These are phyloP conservation scores for Kryphioiulus occultus DNA, from an alignment of 2,888 invertebrate genomes.

Conservation along the genomic window DNA sequence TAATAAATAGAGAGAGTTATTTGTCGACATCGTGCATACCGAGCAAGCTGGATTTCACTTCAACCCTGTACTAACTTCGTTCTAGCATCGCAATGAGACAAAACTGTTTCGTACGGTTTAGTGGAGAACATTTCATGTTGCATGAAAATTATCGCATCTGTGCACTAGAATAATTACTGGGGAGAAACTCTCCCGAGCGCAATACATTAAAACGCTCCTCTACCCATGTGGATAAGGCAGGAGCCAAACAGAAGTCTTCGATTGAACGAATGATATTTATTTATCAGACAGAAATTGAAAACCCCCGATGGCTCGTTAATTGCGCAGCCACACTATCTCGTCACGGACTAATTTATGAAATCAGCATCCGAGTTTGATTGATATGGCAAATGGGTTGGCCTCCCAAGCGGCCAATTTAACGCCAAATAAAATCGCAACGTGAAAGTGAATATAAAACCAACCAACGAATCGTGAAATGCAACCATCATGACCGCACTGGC, in stretches of 20 bases:
- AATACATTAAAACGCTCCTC: neutral
- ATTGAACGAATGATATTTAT: slow-evolving; percentile 4
- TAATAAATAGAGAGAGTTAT: no score
- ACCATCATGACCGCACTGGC: neutral
- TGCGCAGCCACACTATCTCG: neutral
- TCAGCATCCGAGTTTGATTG: neutral
- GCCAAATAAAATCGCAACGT: neutral
- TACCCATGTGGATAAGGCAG: neutral
- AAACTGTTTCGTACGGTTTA: neutral
- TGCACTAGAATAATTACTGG: neutral
- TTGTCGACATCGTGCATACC: no score
- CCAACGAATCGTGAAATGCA: neutral
- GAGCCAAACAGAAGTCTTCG: neutral
- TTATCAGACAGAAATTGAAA: slow-evolving; percentile 8
- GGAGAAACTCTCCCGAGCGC: neutral
- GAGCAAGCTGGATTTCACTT: no score
- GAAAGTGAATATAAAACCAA: neutral
- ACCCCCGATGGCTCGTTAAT: slow-evolving; percentile 2
- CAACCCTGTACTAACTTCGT: no score
- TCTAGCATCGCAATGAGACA: neutral
- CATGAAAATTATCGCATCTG: neutral
- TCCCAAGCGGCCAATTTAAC: slow-evolving; percentile 15
- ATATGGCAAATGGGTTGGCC: neutral
- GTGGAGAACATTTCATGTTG: neutral
- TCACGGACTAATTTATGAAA: slow-evolving; percentile 11